phyloP scores from a whole-genome alignment of 1,140 invertebrate genomes.

The Calephelis virginiensis region DNA sequence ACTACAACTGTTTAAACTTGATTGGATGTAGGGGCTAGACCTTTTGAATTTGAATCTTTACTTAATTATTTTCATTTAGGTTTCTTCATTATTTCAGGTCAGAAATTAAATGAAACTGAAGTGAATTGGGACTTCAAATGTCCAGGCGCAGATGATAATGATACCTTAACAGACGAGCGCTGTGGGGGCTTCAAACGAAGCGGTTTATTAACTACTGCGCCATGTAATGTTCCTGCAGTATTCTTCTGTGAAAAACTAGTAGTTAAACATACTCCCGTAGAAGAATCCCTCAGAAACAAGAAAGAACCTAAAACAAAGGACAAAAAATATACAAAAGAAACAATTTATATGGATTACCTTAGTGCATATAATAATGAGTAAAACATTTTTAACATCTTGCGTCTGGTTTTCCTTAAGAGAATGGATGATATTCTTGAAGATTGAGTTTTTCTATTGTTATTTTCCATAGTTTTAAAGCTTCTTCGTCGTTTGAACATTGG shows the following conservation, averaged over 20 bases:
- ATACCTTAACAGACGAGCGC: constrained; percentile 35
- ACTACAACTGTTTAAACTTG: no score
- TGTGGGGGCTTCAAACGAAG: constrained; percentile 53
- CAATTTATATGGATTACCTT: background rate
- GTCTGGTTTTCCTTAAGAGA: background rate
- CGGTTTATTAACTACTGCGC: constrained; percentile 43
- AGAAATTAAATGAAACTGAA: constrained; percentile 33
- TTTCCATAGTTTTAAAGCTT: constrained; percentile 37
- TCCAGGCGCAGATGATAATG: constrained; percentile 18
- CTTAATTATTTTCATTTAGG: background rate
- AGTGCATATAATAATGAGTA: background rate
- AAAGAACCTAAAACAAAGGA: background rate
- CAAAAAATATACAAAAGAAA: background rate
- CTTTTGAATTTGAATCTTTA: no score
- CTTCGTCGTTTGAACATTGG: constrained; percentile 34
- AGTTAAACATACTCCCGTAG: background rate
- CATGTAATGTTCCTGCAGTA: constrained; percentile 42
- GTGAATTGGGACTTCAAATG: constrained; percentile 51
- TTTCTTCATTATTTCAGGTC: constrained; percentile 31
- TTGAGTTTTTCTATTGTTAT: constrained; percentile 36
- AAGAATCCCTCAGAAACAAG: constrained; percentile 1
- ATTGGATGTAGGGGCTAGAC: no score
- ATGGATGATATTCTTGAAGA: constrained; percentile 11
- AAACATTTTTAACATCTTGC: background rate
- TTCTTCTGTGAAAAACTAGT: constrained; percentile 60